Evolutionary conservation across 1,140 invertebrate species (phyloP), one percentile per base, ranked within the genome.

Genomic region (Ctenoplectra terminalis): DNA sequence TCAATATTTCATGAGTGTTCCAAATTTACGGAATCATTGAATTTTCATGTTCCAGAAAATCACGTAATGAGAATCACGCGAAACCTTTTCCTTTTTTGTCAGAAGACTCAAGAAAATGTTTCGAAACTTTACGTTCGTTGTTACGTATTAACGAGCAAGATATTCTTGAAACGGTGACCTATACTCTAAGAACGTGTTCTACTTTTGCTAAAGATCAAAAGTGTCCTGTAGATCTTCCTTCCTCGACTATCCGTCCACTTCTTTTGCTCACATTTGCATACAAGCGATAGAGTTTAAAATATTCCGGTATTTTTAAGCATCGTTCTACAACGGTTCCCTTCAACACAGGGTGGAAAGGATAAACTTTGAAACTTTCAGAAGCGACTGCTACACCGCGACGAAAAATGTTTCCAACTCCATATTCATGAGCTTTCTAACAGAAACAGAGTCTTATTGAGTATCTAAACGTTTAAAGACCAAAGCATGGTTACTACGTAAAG

Each of bases 301-400:
- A 37, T 54, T 26, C 34, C 15, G n/a, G 69, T 54, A 71, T 71
- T 71, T 71, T 54, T 54, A 26, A 71, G 17, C 58, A 20, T 15
- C 7, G n/a, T n/a, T n/a, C n/a, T n/a, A n/a, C n/a, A n/a, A n/a
- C n/a, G n/a, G n/a, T n/a, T n/a, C n/a, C n/a, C n/a, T n/a, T n/a
- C n/a, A n/a, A n/a, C n/a, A n/a, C n/a, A n/a, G n/a, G 48, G 1
- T 31, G 17, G 23, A 37, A 37, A 11, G 50, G 34, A 26, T 34
- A 26, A 71, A 71, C 31, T 71, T 40, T 11, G 31, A 20, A 71
- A 54, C 50, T 71, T 29, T 54, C n/a, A 23, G 11, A 2, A 3
- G 31, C 23, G 31, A 8, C 34, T 11, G 20, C 23, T 5, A 26
- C 56, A 29, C 26, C 15, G 26, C 13, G 9, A 29, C 29, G 54